Evolutionary conservation across 2,888 invertebrate species (phyloP), one percentile per base, ranked within the genome.

Genomic region (Oligia strigilis): DNA sequence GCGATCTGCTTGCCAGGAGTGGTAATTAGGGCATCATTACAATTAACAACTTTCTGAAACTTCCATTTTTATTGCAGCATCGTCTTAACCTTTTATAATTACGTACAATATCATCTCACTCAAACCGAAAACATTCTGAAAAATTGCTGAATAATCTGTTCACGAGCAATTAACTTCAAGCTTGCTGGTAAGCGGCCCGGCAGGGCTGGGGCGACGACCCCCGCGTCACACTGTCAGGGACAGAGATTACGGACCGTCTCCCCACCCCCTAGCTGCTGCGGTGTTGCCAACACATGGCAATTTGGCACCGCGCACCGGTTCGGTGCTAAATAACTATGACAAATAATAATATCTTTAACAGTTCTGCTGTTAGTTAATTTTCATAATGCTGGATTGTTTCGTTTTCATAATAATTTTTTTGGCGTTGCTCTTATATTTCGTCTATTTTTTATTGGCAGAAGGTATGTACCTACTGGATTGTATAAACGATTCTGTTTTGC

Each of bases 111-210:
- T 71, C 73, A 75, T 76, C 64, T 71, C 43, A 79, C 58, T 69
- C 36, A 83, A 73, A 76, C 77, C 62, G 75, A 78, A 83, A 84
- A 86, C 72, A 80, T 86, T 78, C 80, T 81, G 81, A 88, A 89
- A 89, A 89, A 89, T 84, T 80, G 89, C 90, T 86, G 90, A 88
- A 88, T 90, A 89, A 90, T 87, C 75, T 81, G 73, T 89, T 89
- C 85, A 88, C 87, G 85, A 83, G 89, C 83, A 88, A 88, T 90
- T 90, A 89, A 79, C 87, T 87, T 82, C 86, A 88, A 83, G 86
- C 80, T 88, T 83, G 85, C 66, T 71, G 55, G 83, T 83, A 77
- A 74, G 83, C 73, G 80, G 80, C 52, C 69, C 71, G 64, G 86
- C 66, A 72, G 83, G 52, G 75, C 64, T 58, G 75, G 85, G 84